These are phyloP conservation scores for Blomia tropicalis DNA, from an alignment of 2,888 invertebrate genomes.

Conservation along the genomic window DNA sequence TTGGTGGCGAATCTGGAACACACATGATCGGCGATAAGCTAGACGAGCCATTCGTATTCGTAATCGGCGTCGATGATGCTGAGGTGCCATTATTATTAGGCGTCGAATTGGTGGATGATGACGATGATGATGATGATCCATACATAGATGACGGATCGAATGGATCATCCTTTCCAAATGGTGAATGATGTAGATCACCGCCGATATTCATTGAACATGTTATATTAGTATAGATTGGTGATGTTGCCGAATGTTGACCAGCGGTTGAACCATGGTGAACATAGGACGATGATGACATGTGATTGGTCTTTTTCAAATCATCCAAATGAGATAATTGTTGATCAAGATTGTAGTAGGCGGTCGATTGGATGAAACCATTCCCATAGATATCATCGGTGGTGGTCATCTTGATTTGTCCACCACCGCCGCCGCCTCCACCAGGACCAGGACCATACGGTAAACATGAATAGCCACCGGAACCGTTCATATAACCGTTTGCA, in stretches of 20 bases:
- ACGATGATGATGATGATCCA: not conserved
- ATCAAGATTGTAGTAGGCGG: constrained; percentile 2
- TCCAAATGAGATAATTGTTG: not conserved
- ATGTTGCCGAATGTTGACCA: not conserved
- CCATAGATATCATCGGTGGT: not conserved
- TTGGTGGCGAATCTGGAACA: constrained; percentile 1
- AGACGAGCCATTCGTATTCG: too few relatives aligned
- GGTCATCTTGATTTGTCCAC: not conserved
- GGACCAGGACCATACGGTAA: not conserved
- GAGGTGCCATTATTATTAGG: too few relatives aligned
- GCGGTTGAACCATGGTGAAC: not conserved
- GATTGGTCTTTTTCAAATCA: not conserved
- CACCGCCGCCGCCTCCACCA: not conserved
- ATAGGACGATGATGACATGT: not conserved
- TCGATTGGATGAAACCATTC: not conserved
- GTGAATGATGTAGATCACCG: too few relatives aligned
- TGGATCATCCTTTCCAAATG: too few relatives aligned
- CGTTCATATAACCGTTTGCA: not conserved
- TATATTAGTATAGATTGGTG: not conserved
- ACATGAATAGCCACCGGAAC: not conserved
- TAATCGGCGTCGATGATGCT: too few relatives aligned
- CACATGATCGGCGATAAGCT: not conserved
- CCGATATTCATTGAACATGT: not conserved
- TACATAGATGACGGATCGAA: not conserved
- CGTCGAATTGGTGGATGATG: not conserved